A percentile compares a stretch with the other conserved stretches of the same genome.
Conservation (phyloP, 2,113 vertebrate species). For the Malurus cyaneus region DNA sequence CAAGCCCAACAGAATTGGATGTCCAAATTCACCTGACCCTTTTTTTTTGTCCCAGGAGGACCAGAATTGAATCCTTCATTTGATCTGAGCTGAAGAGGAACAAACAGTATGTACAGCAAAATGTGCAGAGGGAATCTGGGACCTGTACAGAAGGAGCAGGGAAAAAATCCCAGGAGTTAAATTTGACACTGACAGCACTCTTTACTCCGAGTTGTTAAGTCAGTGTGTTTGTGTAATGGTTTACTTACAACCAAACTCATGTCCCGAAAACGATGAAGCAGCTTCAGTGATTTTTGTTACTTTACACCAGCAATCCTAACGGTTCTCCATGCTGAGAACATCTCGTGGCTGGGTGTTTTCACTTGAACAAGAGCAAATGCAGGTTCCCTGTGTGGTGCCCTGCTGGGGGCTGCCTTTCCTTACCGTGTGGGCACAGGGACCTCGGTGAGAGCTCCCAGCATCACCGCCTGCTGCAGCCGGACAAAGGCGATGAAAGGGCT, state of each 20-base stretch:
- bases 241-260: not conserved
- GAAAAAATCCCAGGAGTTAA: not conserved
- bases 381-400: too few species aligned
- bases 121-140: not conserved
- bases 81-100: not conserved
- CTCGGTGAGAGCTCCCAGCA: slow-evolving; percentile 95
- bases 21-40: not conserved
- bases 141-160: not conserved
- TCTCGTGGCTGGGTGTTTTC: fast-evolving
- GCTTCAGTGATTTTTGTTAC: not conserved
- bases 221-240: not conserved
- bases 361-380: not conserved
- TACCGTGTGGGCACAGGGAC: slow-evolving; percentile 96
- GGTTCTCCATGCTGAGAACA: fast-evolving
- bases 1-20: not conserved
- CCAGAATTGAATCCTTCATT: not conserved
- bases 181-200: not conserved
- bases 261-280: not conserved
- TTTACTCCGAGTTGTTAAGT: not conserved
- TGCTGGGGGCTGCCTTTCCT: not conserved
- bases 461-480: slow-evolving; percentile 93
- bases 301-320: not conserved
- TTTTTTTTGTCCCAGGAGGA: not conserved
- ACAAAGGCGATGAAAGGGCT: slow-evolving; percentile 94
- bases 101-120: not conserved